These are phyloP conservation scores for Syncerus caffer DNA, from an alignment of 2,797 vertebrate genomes.

Conservation along the genomic window DNA sequence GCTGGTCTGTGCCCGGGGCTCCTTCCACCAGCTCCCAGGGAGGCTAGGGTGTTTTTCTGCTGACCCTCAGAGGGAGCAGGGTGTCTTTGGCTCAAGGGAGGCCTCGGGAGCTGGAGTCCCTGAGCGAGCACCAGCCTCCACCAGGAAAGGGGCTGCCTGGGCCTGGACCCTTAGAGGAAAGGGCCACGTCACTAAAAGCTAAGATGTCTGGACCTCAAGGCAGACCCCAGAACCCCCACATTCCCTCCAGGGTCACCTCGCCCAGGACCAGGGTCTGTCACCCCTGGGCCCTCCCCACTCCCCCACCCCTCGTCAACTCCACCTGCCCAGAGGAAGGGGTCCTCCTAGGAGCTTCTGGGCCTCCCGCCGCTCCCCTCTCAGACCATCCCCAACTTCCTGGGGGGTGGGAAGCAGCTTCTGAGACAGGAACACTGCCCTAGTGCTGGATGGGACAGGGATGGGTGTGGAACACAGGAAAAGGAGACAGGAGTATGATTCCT, in stretches of 20 bases:
- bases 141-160: no score
- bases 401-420: neutral
- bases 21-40: accelerated
- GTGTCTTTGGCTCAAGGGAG: accelerated
- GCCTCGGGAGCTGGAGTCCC: neutral
- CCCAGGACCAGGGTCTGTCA: no score
- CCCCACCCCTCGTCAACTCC: neutral
- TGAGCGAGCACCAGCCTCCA: accelerated
- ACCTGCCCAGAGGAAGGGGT: accelerated
- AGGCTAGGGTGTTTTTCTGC: accelerated
- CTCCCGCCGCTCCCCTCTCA: accelerated
- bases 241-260: accelerated
- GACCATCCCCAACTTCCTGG: neutral
- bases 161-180: neutral
- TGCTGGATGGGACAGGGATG: neutral
- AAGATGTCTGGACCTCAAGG: no score
- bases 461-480: neutral
- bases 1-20: neutral
- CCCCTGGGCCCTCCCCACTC: accelerated
- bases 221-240: neutral
- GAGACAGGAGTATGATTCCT: accelerated
- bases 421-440: neutral
- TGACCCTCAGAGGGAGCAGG: neutral
- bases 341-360: accelerated
- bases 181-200: neutral